Percentiles rank a stretch among this genome's conserved stretches.
Evolutionary conservation across 2,797 vertebrate species (phyloP).

Genomic region (Huso huso): DNA sequence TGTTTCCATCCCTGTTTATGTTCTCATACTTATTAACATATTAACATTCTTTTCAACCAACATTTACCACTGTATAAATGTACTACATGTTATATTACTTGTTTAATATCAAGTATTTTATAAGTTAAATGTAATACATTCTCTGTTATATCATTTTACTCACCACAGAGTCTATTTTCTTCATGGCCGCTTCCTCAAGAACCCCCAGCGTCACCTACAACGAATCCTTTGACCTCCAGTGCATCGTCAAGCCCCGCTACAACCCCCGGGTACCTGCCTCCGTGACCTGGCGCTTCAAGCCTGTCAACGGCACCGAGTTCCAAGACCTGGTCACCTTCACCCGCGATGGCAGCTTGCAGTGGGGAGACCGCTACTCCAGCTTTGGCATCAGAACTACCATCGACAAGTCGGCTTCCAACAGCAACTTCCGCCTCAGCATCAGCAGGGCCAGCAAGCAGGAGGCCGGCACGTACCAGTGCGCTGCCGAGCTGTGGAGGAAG

Average conservation of each 20-base stretch:
- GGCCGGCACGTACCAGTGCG: constrained; percentile 90
- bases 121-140: too few species aligned
- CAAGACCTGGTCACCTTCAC: constrained; percentile 91
- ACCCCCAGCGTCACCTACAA: constrained; percentile 85
- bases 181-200: constrained; percentile 87
- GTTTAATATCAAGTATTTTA: too few species aligned
- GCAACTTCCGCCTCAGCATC: constrained; percentile 86
- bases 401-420: constrained; percentile 83
- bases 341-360: constrained; percentile 81
- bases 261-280: constrained; percentile 78
- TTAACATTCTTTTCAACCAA: too few species aligned
- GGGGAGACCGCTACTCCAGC: constrained; percentile 72
- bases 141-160: too few species aligned
- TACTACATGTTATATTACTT: too few species aligned
- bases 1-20: too few species aligned
- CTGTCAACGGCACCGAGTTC: constrained; percentile 59
- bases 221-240: constrained; percentile 89
- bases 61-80: too few species aligned
- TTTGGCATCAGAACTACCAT: constrained; percentile 84
- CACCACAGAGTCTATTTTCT: constrained; percentile 77
- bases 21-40: too few species aligned
- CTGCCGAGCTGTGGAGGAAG: constrained; percentile 79
- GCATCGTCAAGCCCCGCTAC: constrained; percentile 90
- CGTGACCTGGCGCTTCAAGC: constrained; percentile 90
- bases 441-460: constrained; percentile 82